Evolutionary conservation across 2,113 vertebrate species (phyloP), one percentile per base, ranked within the genome.

Genomic region (Grantiella picta): DNA sequence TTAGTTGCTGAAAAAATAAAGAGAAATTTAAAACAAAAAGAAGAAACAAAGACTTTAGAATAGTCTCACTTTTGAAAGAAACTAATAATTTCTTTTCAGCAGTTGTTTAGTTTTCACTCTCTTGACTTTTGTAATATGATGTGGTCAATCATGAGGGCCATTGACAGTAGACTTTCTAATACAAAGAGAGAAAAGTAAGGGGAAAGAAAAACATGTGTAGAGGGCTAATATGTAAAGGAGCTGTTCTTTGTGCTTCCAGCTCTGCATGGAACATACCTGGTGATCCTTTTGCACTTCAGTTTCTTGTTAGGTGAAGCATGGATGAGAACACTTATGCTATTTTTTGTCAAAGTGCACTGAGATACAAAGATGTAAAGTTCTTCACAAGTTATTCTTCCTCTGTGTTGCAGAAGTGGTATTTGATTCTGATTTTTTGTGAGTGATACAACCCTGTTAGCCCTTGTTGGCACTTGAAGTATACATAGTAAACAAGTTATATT

Each of bases 41-140:
- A 66, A 79, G 27, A 80, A 91, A 47, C 11, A 82, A 88, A 81
- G 38, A 27, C 23, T 87, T 94, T 45, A 89, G 61, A 85, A 82
- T 73, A 73, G 47, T 50, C 82, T 80, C 17, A 52, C 38, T 94
- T 90, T 64, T 2, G 6, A 60, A 68, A 68, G 71, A 68, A 86
- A 59, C 0, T 0, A 54, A 28, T 56, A 66, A 63, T 88, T 90
- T 81, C n/a, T 92, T 92, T 88, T 73, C 8, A 0, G 25, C 16
- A 16, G 54, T 90, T 94, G 53, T 85, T 95, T 45, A 54, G 50
- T 95, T 94, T 95, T 94, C 66, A 59, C 50, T 93, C 38, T 77
- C 75, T 88, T 88, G 42, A 86, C 59, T 75, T 82, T 44, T 83
- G 59, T 81, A 65, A 70, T 68, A 69, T 65, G 18, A 25, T 69